Base-by-base conservation (phyloP, 2,113 vertebrate genomes). In the Carassius gibelio region DNA sequence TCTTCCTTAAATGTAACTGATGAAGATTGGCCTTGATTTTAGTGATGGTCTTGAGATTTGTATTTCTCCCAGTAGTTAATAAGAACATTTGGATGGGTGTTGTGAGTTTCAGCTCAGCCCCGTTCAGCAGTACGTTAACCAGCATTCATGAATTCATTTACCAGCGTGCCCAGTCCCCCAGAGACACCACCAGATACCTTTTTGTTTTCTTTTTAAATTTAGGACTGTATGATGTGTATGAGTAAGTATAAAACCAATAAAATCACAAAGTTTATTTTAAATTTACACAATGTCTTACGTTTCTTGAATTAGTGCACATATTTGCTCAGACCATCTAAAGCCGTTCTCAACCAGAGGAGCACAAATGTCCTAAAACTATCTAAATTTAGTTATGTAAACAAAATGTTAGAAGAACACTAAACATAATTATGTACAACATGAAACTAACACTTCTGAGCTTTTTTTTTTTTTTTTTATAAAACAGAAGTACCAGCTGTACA, bases 201-300 rank as follows among this genome's bases (percentile, higher is more conserved):
- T 89, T 89, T 85, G 68, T 90, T 90, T 92, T 92, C 71, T 87
- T 92, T 94, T 92, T 50, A 90, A 89, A 90, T 92, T 93, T 94
- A 94, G 94, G 92, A 94, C 93, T 95, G 93, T 95, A 95, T 94
- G 93, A 93, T 93, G 92, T 94, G 93, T 93, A 94, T 91, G 90
- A 94, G 88, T 93, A 92, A 93, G 93, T 92, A 93, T 93, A 93
- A 71, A 94, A 94, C 92, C 93, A 95, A 95, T 95, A 95, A 95
- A 95, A 93, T 94, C 92, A 94, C 93, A 95, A 94, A 94, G 94
- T 95, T 95, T 95, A 95, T 95, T 95, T 95, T 94, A 95, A 93
- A 94, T 91, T 84, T 91, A 93, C 50, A 89, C 61, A 91, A 61
- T 17, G 77, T 57, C n/a, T 75, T 61, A 19, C 85, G 90, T 92